Evolutionary conservation across 2,113 vertebrate species (phyloP).

Genomic region (Zapus hudsonius): DNA sequence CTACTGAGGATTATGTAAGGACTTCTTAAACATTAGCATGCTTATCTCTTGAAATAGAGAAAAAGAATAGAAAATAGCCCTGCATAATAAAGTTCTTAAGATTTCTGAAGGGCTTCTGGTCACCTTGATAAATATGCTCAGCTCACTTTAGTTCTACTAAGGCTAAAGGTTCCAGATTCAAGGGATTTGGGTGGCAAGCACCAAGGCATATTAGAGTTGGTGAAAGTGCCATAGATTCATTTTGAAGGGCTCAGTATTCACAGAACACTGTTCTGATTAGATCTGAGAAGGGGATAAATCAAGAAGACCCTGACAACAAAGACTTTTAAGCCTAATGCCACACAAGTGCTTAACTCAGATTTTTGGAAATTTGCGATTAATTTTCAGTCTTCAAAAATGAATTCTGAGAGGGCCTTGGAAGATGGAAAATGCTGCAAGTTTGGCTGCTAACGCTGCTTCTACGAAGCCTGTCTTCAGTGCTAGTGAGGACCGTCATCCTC

Average conservation of each 20-base stretch:
- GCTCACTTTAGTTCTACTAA: background rate
- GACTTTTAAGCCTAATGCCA: no score
- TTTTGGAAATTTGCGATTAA: background rate
- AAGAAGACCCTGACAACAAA: background rate
- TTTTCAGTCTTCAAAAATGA: background rate
- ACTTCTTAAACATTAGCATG: background rate
- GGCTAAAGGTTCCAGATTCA: background rate
- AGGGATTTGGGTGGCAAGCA: background rate
- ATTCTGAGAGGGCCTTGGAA: background rate
- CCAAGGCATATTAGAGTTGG: background rate
- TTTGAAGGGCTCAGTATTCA: background rate
- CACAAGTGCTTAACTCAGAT: background rate
- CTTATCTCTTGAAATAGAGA: constrained; percentile 6
- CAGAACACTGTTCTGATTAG: background rate
- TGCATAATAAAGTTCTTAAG: background rate
- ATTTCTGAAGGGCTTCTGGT: background rate
- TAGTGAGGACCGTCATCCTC: background rate
- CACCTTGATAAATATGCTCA: background rate
- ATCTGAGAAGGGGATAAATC: background rate
- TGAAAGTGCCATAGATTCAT: background rate
- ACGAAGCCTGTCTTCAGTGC: background rate
- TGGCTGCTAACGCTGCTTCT: background rate
- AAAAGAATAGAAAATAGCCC: background rate
- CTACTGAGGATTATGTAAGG: background rate
- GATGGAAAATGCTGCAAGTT: background rate